Evolutionary conservation across 1,140 invertebrate genomes (phyloP), one percentile per base, ranked within the genome.

Genomic region (Drosophila albomicans): DNA sequence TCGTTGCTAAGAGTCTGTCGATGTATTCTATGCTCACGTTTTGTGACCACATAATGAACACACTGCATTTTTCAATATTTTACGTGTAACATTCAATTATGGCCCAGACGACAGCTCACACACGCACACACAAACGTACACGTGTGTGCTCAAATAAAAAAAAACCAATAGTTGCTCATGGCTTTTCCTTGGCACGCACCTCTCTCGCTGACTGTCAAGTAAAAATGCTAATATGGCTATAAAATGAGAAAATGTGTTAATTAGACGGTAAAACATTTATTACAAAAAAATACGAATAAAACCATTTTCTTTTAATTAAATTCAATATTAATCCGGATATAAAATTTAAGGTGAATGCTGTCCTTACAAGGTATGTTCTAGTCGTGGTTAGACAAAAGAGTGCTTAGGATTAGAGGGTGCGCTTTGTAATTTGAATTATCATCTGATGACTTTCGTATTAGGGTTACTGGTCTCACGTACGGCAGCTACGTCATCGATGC

Each of bases 41-140:
- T 28, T 15, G 28, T 15, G 2, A 32, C 41, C 16, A 16, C 56
- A 72, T 57, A 66, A 66, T 72, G 38, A 59, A 59, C 38, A 51
- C 15, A 11, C 28, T 62, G 61, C 15, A 30, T 59, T 54, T 58
- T 73, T 58, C 70, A 81, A 85, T 85, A 87, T 85, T 86, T 78
- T 85, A 85, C 82, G 82, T 85, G 82, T 63, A 81, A 68, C 64
- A 72, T 86, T 86, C 70, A 86, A 86, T 86, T 86, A 85, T 49
- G 57, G 11, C n/a, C 73, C 73, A 82, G 62, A 75, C 45, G 51
- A 52, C 52, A 52, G 28, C 28, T 54, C 13, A 15, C 30, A 15
- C 28, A 48, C 30, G 54, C 8, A 41, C 30, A 43, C 32, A 32
- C 25, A 5, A 6, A 30, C 32, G 28, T 13, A 16, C 25, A 1